These are phyloP conservation scores for Dynastes grantii DNA, from an alignment of 2,888 invertebrate genomes.

Conservation along the genomic window DNA sequence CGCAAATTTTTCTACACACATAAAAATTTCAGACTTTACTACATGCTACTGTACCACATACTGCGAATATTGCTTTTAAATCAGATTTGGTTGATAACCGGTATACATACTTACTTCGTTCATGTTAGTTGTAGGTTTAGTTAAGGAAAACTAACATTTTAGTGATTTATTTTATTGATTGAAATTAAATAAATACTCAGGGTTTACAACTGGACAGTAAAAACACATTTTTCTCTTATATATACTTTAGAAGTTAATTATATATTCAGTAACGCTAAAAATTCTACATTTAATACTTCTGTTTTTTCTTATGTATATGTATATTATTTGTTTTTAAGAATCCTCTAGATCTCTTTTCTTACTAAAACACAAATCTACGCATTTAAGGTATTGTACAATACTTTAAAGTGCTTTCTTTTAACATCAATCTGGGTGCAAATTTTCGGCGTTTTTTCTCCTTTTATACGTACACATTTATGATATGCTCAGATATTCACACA, in stretches of 20 bases:
- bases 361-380: conserved; percentile 45
- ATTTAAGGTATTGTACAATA: conserved; percentile 50
- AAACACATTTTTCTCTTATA: conserved; percentile 41
- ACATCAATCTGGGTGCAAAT: conserved; percentile 43
- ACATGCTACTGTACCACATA: no score
- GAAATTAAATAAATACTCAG: conserved; percentile 39
- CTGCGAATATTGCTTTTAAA: no score
- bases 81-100: no score
- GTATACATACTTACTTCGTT: neutral
- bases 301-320: conserved; percentile 1
- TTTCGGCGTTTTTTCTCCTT: conserved; percentile 10
- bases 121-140: neutral
- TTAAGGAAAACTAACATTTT: neutral
- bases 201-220: conserved; percentile 43
- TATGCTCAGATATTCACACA: conserved; percentile 48
- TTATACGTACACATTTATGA: conserved; percentile 37
- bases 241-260: conserved; percentile 37
- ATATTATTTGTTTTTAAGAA: conserved; percentile 28
- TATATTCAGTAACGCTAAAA: conserved; percentile 36
- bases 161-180: conserved; percentile 36
- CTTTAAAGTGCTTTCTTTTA: conserved; percentile 39
- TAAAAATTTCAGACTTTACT: no score
- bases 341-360: conserved; percentile 33
- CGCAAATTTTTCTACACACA: no score
- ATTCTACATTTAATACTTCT: conserved; percentile 39